A percentile compares a stretch with the other conserved stretches of the same genome.
phyloP scores from a whole-genome alignment of 64 coral and sea anemone genomes.

The Porites australiensis region DNA sequence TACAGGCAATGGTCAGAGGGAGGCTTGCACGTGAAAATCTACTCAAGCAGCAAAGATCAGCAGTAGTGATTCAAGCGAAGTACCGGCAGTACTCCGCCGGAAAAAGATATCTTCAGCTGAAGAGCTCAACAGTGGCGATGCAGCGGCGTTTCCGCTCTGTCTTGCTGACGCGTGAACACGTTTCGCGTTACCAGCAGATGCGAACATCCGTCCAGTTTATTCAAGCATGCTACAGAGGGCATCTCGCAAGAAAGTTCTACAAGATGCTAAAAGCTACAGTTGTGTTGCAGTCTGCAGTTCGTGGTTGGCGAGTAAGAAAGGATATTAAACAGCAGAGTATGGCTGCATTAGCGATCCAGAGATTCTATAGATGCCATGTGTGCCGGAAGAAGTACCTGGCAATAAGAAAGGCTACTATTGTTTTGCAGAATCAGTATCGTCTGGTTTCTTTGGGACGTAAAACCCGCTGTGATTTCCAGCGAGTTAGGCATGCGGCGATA shows the following conservation, averaged over 20 bases:
- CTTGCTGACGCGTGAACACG: slow-evolving; percentile 12
- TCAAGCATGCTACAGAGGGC: slow-evolving; percentile 58
- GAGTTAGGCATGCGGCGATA: not conserved
- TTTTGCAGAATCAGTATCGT: slow-evolving; percentile 48
- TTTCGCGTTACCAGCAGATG: slow-evolving; percentile 28
- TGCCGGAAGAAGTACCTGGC: not conserved
- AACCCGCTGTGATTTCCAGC: not conserved
- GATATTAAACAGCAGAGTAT: slow-evolving; percentile 10
- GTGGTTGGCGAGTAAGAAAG: slow-evolving; percentile 45
- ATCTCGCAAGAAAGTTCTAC: slow-evolving; percentile 41
- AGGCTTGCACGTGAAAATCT: slow-evolving; percentile 42
- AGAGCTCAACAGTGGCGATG: slow-evolving; percentile 42
- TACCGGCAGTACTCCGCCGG: slow-evolving; percentile 67
- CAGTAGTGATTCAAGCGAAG: slow-evolving; percentile 71
- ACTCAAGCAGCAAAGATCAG: slow-evolving; percentile 24
- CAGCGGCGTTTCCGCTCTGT: slow-evolving; percentile 65
- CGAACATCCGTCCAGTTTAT: slow-evolving; percentile 15
- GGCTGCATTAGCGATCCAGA: slow-evolving; percentile 28
- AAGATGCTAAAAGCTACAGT: slow-evolving; percentile 55
- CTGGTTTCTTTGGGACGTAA: not conserved
- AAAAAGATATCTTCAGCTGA: slow-evolving; percentile 53
- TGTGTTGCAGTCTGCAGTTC: slow-evolving; percentile 70
- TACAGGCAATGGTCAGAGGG: slow-evolving; percentile 78
- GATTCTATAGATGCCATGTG: slow-evolving; percentile 33
- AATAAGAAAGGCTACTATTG: slow-evolving; percentile 33